These are phyloP conservation scores for Astatoreochromis straeleni DNA, from an alignment of 2,113 vertebrate species.

Conservation along the genomic window DNA sequence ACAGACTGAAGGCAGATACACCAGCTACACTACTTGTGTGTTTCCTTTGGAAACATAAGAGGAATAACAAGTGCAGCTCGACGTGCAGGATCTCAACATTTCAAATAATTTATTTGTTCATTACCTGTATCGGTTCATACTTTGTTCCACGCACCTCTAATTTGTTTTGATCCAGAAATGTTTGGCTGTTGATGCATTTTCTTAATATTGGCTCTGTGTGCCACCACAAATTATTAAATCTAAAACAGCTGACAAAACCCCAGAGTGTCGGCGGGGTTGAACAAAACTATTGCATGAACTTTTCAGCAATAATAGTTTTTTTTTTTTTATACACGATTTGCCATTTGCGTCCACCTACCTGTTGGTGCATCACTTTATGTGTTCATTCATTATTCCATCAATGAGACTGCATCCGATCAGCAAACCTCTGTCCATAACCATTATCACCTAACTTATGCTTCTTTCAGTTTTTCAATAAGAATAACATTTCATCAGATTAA, in stretches of 20 bases:
- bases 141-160: fast-evolving
- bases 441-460: neutral
- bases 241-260: neutral
- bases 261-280: fast-evolving
- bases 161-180: neutral
- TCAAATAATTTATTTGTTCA: neutral
- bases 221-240: neutral
- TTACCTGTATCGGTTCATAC: neutral
- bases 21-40: neutral
- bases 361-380: neutral
- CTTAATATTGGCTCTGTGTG: neutral
- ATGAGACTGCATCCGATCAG: neutral
- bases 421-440: neutral
- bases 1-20: neutral
- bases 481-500: neutral
- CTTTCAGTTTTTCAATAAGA: neutral
- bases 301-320: neutral
- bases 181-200: neutral
- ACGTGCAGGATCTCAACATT: neutral
- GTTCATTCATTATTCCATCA: neutral
- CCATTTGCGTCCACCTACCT: neutral
- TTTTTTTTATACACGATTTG: neutral
- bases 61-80: neutral
- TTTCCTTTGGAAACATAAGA: neutral
- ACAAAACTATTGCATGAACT: neutral